A percentile compares a stretch with the other conserved stretches of the same genome.
Evolutionary conservation across 2,113 vertebrate species (phyloP).

Genomic region (Indicator indicator): DNA sequence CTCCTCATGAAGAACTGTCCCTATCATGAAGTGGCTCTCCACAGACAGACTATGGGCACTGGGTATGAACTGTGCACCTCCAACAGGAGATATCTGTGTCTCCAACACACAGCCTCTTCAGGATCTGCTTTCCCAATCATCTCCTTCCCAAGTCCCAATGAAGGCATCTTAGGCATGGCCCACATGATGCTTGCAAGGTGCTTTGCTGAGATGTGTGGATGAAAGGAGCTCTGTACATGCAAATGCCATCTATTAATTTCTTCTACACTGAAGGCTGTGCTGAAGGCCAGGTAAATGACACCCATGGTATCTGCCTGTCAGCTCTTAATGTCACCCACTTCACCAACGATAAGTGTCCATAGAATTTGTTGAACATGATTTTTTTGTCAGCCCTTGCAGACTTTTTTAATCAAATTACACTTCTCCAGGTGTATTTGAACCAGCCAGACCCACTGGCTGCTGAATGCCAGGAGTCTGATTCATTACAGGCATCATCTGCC

Average conservation of each 20-base stretch:
- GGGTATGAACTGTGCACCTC: neutral
- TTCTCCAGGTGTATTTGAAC: neutral
- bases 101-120: neutral
- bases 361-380: neutral
- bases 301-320: neutral
- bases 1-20: neutral
- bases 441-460: neutral
- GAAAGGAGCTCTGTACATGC: conserved; percentile 54
- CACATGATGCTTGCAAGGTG: neutral
- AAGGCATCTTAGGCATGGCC: neutral
- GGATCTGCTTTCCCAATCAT: neutral
- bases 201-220: neutral
- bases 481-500: neutral
- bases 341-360: neutral
- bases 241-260: conserved; percentile 46
- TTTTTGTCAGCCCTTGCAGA: conserved; percentile 4
- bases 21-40: neutral
- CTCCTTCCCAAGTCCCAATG: neutral
- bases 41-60: neutral
- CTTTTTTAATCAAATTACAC: conserved; percentile 11
- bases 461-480: neutral
- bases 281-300: conserved; percentile 62
- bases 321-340: neutral
- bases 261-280: conserved; percentile 34
- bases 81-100: neutral